Conservation (phyloP, 2,888 invertebrate genomes). For the Chromoteleia sp. region DNA sequence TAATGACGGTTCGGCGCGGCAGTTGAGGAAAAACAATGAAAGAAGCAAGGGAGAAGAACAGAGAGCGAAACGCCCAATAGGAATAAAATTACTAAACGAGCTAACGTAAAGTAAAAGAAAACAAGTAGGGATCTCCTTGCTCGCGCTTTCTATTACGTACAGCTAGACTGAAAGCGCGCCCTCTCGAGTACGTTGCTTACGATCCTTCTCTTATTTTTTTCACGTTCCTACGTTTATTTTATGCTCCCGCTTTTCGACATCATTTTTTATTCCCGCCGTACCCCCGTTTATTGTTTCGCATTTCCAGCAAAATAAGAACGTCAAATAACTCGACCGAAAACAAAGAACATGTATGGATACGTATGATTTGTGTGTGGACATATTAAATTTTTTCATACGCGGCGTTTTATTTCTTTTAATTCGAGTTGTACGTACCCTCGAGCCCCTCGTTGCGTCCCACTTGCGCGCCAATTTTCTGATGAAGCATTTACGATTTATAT, state of each 20-base stretch:
- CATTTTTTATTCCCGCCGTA: conserved; percentile 55
- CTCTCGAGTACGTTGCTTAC: conserved; percentile 54
- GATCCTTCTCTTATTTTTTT: conserved; percentile 45
- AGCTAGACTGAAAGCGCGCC: conserved; percentile 53
- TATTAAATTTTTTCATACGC: conserved; percentile 18
- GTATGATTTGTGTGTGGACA: conserved; percentile 31
- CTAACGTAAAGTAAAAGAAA: conserved; percentile 73
- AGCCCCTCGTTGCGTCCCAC: too few relatives aligned
- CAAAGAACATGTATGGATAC: background rate
- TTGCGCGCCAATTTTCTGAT: too few relatives aligned
- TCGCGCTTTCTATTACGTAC: conserved; percentile 64
- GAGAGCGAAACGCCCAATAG: conserved; percentile 68
- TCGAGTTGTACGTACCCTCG: too few relatives aligned
- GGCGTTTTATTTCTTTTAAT: too few relatives aligned
- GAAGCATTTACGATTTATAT: too few relatives aligned
- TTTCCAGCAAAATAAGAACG: conserved; percentile 33
- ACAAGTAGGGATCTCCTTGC: conserved; percentile 66
- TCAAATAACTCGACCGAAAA: conserved; percentile 37
- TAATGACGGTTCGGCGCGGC: conserved; percentile 63
- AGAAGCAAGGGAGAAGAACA: conserved; percentile 45
- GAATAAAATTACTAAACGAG: conserved; percentile 78
- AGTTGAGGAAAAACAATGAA: conserved; percentile 67
- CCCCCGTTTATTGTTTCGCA: conserved; percentile 39
- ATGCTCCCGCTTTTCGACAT: conserved; percentile 39
- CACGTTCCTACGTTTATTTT: conserved; percentile 49